Evolutionary conservation across 2,113 vertebrate genomes (phyloP).

Genomic region (Rhombomys opimus): DNA sequence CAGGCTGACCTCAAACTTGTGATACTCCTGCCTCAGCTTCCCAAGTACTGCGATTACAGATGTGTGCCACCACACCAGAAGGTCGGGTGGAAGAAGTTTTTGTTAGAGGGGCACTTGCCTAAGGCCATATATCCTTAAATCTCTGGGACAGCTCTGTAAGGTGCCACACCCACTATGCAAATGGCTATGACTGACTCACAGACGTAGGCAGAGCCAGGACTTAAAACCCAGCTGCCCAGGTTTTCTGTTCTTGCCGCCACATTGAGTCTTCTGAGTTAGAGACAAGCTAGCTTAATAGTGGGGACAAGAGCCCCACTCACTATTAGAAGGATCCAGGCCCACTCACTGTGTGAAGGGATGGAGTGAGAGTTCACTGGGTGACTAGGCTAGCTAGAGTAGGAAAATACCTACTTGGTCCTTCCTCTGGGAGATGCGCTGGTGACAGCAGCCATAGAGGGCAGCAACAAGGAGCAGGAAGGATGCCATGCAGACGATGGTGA

Average conservation of each 20-base stretch:
- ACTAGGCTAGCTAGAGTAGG: not conserved
- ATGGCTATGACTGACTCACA: not conserved
- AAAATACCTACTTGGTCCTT: conserved; percentile 87
- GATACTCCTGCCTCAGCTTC: not conserved
- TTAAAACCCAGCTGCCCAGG: not conserved
- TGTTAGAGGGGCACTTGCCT: not conserved
- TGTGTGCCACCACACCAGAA: not conserved
- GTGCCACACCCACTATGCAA: not conserved
- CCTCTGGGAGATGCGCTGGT: conserved; percentile 88
- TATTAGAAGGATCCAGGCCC: not conserved
- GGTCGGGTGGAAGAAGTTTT: not conserved
- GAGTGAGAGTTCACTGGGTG: not conserved
- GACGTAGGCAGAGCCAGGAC: not conserved
- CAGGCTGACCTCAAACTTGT: not conserved
- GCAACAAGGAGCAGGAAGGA: conserved; percentile 86
- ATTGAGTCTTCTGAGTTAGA: not conserved
- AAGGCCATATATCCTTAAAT: not conserved
- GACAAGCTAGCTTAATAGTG: not conserved
- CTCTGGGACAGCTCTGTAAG: not conserved
- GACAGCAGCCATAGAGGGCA: conserved; percentile 88
- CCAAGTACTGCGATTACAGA: not conserved
- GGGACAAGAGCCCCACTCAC: no score
- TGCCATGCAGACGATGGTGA: conserved; percentile 88
- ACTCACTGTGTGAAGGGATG: fast-evolving
- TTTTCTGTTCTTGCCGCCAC: not conserved